Evolutionary conservation across 2,888 invertebrate genomes (phyloP).

Genomic region (Gryllus longicercus): DNA sequence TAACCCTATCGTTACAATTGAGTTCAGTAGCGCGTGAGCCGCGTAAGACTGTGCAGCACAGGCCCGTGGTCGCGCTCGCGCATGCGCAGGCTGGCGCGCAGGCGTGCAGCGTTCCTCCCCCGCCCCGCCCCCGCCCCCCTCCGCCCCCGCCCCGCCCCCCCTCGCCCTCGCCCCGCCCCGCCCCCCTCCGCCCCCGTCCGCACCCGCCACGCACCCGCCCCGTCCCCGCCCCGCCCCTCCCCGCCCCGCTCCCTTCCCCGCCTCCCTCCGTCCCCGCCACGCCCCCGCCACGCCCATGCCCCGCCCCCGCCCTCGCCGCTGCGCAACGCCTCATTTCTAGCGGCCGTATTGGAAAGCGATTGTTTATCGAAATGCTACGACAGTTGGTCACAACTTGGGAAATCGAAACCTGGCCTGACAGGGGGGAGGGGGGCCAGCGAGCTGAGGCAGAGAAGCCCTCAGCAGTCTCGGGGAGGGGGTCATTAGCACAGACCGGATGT

Average conservation of each 20-base stretch:
- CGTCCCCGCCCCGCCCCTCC: background rate
- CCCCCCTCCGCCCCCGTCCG: background rate
- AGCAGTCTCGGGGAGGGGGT: background rate
- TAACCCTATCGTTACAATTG: too few relatives aligned
- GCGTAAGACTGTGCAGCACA: too few relatives aligned
- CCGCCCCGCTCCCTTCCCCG: too few relatives aligned
- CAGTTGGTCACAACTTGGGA: constrained; percentile 11
- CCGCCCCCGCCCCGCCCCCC: too few relatives aligned
- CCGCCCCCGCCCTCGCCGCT: background rate
- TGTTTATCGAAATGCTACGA: background rate
- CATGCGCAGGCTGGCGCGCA: background rate
- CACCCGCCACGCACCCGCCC: background rate
- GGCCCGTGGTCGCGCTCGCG: background rate
- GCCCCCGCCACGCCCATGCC: too few relatives aligned
- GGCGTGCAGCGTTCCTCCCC: background rate
- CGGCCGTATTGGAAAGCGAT: background rate
- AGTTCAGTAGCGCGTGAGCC: too few relatives aligned
- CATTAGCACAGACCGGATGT: background rate
- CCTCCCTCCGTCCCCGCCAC: too few relatives aligned
- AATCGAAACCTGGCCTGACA: background rate
- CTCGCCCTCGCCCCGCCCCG: background rate
- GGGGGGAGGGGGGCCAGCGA: background rate
- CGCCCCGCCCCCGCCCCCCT: background rate
- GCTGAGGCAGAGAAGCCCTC: background rate
- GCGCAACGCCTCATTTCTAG: background rate